Percentiles rank a stretch among this genome's conserved stretches.
Evolutionary conservation across 1,140 invertebrate species (phyloP).

Genomic region (Dendroctonus valens): DNA sequence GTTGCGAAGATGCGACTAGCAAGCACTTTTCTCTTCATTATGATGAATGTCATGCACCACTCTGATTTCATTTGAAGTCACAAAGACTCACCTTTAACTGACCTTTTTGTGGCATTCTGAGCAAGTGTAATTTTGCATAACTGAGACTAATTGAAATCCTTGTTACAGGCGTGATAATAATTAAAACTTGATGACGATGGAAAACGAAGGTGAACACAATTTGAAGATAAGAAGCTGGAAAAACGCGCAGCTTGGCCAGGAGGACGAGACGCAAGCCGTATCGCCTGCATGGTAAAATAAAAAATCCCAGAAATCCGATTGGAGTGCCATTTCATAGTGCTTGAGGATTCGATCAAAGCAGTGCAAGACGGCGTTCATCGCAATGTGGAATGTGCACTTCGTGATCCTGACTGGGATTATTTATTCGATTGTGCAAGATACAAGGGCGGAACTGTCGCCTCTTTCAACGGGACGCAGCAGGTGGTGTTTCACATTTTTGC

Average conservation of each 20-base stretch:
- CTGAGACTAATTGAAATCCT: not conserved
- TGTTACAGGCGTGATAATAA: not conserved
- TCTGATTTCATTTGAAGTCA: constrained; percentile 22
- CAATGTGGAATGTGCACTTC: not conserved
- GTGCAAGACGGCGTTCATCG: not conserved
- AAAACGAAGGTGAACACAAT: not conserved
- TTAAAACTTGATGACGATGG: not conserved
- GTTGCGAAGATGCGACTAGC: too few species aligned
- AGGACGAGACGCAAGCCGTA: not conserved
- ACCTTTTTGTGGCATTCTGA: too few species aligned
- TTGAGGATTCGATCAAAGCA: too few species aligned
- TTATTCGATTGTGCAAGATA: not conserved
- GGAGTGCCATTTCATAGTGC: too few species aligned
- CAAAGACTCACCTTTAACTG: constrained; percentile 10
- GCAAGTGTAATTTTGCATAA: not conserved
- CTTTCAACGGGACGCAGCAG: not conserved
- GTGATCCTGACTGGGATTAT: not conserved
- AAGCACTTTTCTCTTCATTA: constrained; percentile 1
- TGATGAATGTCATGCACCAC: constrained; percentile 30
- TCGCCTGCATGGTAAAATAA: not conserved
- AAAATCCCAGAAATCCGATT: too few species aligned
- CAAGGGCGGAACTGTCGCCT: not conserved
- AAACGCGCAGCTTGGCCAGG: not conserved
- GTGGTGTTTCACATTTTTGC: not conserved
- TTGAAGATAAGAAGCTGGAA: too few species aligned